Evolutionary conservation across 2,888 invertebrate species (phyloP).

Genomic region (Drosophila infuscata): DNA sequence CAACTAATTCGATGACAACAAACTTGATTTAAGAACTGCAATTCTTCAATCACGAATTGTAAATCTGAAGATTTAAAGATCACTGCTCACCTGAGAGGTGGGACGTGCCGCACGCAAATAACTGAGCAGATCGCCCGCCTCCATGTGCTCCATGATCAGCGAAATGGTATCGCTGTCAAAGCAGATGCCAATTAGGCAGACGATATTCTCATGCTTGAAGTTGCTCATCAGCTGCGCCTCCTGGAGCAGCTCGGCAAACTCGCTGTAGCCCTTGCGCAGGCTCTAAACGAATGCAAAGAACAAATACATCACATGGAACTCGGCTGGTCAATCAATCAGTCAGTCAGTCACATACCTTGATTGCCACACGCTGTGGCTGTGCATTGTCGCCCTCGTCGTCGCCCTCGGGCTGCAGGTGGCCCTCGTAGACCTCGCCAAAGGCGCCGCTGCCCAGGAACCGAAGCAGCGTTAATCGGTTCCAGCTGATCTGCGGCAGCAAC

Average conservation of each 20-base stretch:
- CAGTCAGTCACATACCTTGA: conserved; percentile 88
- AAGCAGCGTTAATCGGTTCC: conserved; percentile 93
- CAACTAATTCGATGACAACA: background rate
- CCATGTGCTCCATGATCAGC: conserved; percentile 98
- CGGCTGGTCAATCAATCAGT: background rate
- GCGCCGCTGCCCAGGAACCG: conserved; percentile 98
- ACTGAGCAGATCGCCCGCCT: conserved; percentile 96
- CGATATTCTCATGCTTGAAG: conserved; percentile 98
- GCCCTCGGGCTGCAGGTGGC: conserved; percentile 87
- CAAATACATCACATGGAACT: background rate
- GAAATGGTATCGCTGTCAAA: conserved; percentile 96
- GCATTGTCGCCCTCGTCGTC: conserved; percentile 90
- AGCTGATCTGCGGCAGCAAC: conserved; percentile 92
- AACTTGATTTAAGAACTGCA: background rate
- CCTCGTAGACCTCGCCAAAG: conserved; percentile 98
- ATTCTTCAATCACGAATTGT: background rate
- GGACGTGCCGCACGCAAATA: conserved; percentile 94
- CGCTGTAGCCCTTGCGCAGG: conserved; percentile 95
- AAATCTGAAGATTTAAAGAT: background rate
- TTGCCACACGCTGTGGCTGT: conserved; percentile 92
- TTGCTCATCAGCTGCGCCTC: conserved; percentile 99
- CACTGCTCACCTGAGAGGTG: conserved; percentile 86
- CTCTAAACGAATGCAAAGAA: conserved; percentile 87
- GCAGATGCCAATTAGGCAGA: conserved; percentile 96
- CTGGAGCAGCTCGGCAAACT: conserved; percentile 96